Evolutionary conservation across 2,888 invertebrate genomes (phyloP), one percentile per base, ranked within the genome.

Genomic region (Tetragonula carbonaria): DNA sequence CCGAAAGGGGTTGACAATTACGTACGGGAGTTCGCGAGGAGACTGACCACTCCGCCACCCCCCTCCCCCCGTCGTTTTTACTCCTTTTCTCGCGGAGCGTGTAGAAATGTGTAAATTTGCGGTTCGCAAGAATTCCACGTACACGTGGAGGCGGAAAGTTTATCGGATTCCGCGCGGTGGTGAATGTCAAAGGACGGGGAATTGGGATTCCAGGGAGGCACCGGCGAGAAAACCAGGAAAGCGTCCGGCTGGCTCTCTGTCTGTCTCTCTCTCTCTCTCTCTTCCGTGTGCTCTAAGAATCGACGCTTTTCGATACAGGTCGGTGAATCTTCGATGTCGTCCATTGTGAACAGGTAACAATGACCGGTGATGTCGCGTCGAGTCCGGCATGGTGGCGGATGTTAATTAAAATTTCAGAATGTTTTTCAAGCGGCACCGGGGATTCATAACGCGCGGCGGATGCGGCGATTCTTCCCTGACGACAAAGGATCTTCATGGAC

Each of bases 401-500:
- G 74, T 81, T 75, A 72, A 82, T 82, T 82, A 75, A 72, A 82
- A 75, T 82, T 82, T 82, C 45, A 38, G 45, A 70, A 81, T 59
- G 65, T 81, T 71, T 28, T 80, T 81, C 74, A 21, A 55, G 53
- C 28, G 28, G 28, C 11, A 8, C 8, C 45, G 45, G 11, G 18
- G 23, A 53, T 72, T 78, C n/a, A 55, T 73, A 79, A 79, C 55
- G 57, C 67, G 23, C 50, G 14, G 53, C 11, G 28, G 50, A 62
- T 59, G 65, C 80, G 65, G 62, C 33, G 67, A 63, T 57, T 23
- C 59, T 55, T 8, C 2, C 14, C 16, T 28, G 50, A 2, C 16
- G 70, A 59, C 53, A 81, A 81, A 81, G 66, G 74, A 57, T 70
- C 63, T 28, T 65, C 70, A 50, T 23, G 51, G 70, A 51, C n/a